Evolutionary conservation across 2,113 vertebrate species (phyloP).

Genomic region (Propithecus coquereli): DNA sequence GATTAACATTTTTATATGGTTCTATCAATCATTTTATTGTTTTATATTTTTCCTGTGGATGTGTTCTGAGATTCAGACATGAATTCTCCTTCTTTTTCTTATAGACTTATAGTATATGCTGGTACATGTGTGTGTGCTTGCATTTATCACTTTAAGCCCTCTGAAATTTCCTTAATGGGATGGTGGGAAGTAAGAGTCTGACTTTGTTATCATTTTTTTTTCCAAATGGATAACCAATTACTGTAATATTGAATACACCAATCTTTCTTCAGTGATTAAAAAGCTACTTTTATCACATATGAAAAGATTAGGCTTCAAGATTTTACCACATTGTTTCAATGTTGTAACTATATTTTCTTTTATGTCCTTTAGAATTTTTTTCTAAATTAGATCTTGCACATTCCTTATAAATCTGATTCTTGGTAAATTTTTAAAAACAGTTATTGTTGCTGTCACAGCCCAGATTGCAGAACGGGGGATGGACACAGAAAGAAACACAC

Average conservation of each 20-base stretch:
- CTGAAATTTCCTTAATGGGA: neutral
- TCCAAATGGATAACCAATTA: neutral
- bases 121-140: neutral
- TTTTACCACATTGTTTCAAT: neutral
- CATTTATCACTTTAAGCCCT: neutral
- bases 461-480: no score
- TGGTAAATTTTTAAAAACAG: neutral
- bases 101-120: neutral
- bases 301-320: neutral
- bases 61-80: neutral
- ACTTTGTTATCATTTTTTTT: neutral
- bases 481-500: no score
- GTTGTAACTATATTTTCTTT: neutral
- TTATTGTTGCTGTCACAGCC: neutral
- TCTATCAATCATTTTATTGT: neutral
- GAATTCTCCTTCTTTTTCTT: neutral
- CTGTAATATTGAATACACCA: neutral
- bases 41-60: neutral
- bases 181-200: neutral
- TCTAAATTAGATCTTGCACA: neutral
- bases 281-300: neutral
- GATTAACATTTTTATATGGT: neutral
- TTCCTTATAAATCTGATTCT: neutral
- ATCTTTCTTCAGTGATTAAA: neutral
- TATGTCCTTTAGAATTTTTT: neutral